phyloP scores from a whole-genome alignment of 2,113 vertebrate genomes.

The Lepus americanus region DNA sequence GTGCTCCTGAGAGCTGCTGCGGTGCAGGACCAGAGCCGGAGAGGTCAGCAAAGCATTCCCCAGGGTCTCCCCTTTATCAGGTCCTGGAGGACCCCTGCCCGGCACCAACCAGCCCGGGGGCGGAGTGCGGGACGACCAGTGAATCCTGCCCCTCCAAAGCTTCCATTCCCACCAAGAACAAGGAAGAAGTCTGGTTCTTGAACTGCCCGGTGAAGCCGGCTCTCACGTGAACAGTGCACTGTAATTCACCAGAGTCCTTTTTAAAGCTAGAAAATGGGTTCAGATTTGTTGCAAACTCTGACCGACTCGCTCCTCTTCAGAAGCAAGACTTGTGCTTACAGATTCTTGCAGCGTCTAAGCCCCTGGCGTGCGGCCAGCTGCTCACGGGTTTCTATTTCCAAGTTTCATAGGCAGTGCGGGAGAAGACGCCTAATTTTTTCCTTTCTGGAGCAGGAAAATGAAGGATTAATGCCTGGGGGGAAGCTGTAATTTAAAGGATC shows the following conservation, averaged over 20 bases:
- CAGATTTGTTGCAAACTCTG: background rate
- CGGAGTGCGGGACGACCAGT: too few relatives aligned
- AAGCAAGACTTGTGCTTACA: background rate
- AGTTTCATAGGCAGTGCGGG: background rate
- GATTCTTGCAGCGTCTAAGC: background rate
- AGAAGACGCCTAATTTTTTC: background rate
- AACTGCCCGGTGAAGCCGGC: too few relatives aligned
- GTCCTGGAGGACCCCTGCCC: background rate
- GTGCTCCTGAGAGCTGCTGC: fast-evolving
- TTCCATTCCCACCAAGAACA: background rate
- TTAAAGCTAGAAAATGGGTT: background rate
- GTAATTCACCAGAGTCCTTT: background rate
- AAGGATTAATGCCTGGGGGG: background rate
- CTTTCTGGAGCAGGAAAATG: background rate
- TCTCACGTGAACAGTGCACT: background rate
- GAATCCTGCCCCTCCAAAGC: background rate
- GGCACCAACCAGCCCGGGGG: too few relatives aligned
- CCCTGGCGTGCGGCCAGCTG: fast-evolving
- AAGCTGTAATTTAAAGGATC: constrained; percentile 44
- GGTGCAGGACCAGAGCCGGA: fast-evolving
- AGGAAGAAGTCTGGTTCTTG: background rate
- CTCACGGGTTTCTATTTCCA: background rate
- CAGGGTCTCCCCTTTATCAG: fast-evolving
- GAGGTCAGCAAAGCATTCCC: fast-evolving
- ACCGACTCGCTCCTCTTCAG: background rate